Conservation (phyloP, 1,140 invertebrate species). For the Solenopsis invicta region DNA sequence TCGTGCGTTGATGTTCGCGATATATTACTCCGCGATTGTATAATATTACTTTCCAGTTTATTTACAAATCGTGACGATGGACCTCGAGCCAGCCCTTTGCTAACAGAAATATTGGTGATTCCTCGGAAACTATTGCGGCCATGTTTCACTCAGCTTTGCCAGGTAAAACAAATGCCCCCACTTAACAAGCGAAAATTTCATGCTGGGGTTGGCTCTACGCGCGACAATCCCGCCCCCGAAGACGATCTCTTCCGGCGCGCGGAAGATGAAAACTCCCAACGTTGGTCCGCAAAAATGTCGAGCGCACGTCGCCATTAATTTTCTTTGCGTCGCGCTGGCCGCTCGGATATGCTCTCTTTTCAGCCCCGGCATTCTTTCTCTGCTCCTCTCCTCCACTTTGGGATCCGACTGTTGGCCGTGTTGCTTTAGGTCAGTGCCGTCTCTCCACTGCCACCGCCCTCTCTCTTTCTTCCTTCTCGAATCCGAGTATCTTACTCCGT, state of each 20-base stretch:
- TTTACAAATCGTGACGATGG: not conserved
- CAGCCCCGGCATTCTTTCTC: conserved; percentile 69
- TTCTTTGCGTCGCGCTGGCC: conserved; percentile 17
- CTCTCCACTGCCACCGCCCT: conserved; percentile 67
- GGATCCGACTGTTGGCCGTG: conserved; percentile 71
- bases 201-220: conserved; percentile 38
- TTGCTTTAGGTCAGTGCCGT: conserved; percentile 85
- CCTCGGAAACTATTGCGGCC: not conserved
- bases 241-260: conserved; percentile 30
- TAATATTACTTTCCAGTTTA: not conserved
- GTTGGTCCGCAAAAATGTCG: conserved; percentile 60
- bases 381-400: conserved; percentile 61
- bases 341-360: conserved; percentile 60
- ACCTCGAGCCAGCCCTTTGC: not conserved
- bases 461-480: conserved; percentile 71
- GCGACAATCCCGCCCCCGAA: conserved; percentile 38
- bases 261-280: conserved; percentile 55
- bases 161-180: conserved; percentile 52
- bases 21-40: not conserved
- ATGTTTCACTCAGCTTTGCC: conserved; percentile 31
- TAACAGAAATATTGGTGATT: not conserved
- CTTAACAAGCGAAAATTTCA: conserved; percentile 53
- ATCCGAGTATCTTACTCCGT: conserved; percentile 43
- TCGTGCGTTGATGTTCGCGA: not conserved
- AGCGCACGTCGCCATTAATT: conserved; percentile 67